Base-by-base conservation (phyloP, 37 sponge, comb jelly and placozoan genomes). In the Bolinopsis microptera region DNA sequence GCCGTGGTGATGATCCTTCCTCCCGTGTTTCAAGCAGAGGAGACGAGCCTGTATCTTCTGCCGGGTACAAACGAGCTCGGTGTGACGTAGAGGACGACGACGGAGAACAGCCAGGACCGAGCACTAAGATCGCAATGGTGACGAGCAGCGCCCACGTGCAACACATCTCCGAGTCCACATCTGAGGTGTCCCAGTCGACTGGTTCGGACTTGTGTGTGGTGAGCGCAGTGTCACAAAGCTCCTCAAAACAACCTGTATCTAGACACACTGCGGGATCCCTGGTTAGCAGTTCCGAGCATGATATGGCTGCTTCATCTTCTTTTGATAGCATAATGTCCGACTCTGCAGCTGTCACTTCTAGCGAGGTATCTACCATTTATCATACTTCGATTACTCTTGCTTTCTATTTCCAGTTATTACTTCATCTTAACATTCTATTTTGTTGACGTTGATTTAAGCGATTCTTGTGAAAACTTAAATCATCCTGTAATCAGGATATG, bases 41-140 rank as follows among this genome's bases (percentile, higher is more conserved):
- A 23, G 90, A 86, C 61, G 90, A 86, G 61, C 90, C 41, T 0
- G 90, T 86, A 16, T 33, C 36, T 27, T 86, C 90, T 24, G 90
- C 61, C 13, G 90, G 90, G 0, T 86, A 39, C 90, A 86, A 86
- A 34, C 32, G 90, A 8, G 32, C 90, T 1, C 90, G 90, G 2
- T 86, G 90, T 86, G 90, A 86, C 90, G 61, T 41, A 38, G 90
- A 86, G 90, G 90, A 86, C 9, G 90, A 86, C 26, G 90, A 86
- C 26, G 90, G 61, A 28, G 61, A 86, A 27, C 90, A 86, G 26
- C 90, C 90, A 0, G 90, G 90, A 40, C 90, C 90, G 30, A 86
- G 90, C 61, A 41, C 90, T 18, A 86, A 86, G 90, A 86, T 86
- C 22, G 90, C 90, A 9, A 86, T 86, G 90, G 90, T 86, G 1